A percentile compares a stretch with the other conserved stretches of the same genome.
phyloP scores from a whole-genome alignment of 2,888 invertebrate genomes.

The Siphonodentalium dalli region DNA sequence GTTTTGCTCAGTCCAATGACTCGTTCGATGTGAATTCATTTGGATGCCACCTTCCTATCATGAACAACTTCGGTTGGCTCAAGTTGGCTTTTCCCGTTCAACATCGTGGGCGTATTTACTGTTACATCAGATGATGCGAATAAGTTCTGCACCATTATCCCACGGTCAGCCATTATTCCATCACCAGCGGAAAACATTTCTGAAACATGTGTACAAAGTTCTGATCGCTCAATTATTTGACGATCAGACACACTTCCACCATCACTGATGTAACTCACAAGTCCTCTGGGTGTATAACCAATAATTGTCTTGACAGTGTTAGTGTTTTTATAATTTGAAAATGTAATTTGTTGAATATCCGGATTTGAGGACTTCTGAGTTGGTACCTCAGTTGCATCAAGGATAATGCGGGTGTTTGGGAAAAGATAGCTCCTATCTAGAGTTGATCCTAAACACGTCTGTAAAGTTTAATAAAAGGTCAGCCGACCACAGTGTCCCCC shows the following conservation, averaged over 20 bases:
- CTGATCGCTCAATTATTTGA: constrained; percentile 5
- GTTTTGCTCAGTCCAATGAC: constrained; percentile 11
- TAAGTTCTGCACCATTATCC: constrained; percentile 2
- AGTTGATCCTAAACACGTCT: too few relatives aligned
- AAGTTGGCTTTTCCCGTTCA: constrained; percentile 8
- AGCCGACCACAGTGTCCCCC: too few relatives aligned
- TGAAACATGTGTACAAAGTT: background rate
- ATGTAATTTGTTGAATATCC: background rate
- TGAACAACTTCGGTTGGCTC: background rate
- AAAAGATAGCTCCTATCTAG: too few relatives aligned
- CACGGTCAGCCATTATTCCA: constrained; percentile 6
- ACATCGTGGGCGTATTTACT: constrained; percentile 3
- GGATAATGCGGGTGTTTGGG: background rate
- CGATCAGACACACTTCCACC: constrained; percentile 1
- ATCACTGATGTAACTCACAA: constrained; percentile 1
- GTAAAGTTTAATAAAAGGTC: too few relatives aligned
- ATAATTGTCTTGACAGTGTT: constrained; percentile 8
- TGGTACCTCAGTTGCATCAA: constrained; percentile 1
- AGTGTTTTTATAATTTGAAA: constrained; percentile 3
- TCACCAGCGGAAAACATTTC: too few relatives aligned
- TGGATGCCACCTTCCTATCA: constrained; percentile 7
- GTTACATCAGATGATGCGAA: constrained; percentile 3
- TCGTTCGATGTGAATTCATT: constrained; percentile 5
- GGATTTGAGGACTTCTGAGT: constrained; percentile 3
- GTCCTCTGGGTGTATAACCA: constrained; percentile 2